These are phyloP conservation scores for Drosophila fulvimacula DNA, from an alignment of 2,888 invertebrate species.

Conservation along the genomic window DNA sequence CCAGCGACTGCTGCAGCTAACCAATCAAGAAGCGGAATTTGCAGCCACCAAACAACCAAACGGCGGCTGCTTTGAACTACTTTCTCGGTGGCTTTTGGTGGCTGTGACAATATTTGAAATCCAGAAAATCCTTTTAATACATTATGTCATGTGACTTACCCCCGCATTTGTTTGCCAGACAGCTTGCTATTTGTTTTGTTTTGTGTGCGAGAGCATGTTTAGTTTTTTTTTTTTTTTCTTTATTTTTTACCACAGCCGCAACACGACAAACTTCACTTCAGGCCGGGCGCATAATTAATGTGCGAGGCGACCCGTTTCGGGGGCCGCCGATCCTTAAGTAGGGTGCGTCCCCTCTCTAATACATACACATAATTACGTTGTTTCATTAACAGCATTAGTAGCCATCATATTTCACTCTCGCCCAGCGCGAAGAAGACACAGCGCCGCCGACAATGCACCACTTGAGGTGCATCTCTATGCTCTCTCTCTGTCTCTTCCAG, in stretches of 20 bases:
- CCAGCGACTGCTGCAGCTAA: background rate
- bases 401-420: constrained; percentile 78
- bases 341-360: constrained; percentile 71
- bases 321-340: constrained; percentile 65
- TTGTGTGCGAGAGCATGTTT: constrained; percentile 1
- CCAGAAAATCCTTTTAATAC: constrained; percentile 66
- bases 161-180: constrained; percentile 51
- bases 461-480: constrained; percentile 62
- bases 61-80: constrained; percentile 46
- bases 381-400: constrained; percentile 84
- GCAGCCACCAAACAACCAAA: constrained; percentile 8
- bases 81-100: constrained; percentile 25
- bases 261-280: constrained; percentile 36
- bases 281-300: constrained; percentile 78
- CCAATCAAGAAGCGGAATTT: constrained; percentile 16
- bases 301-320: constrained; percentile 64
- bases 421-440: constrained; percentile 44
- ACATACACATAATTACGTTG: constrained; percentile 80
- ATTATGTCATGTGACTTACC: constrained; percentile 52
- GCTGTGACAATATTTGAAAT: constrained; percentile 41
- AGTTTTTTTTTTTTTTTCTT: constrained; percentile 8
- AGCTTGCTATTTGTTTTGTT: constrained; percentile 47
- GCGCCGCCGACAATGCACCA: constrained; percentile 46
- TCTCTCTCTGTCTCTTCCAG: background rate
- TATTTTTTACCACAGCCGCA: constrained; percentile 41